These are phyloP conservation scores for Eupristina koningsbergeri DNA, from an alignment of 1,140 invertebrate genomes.

Conservation along the genomic window DNA sequence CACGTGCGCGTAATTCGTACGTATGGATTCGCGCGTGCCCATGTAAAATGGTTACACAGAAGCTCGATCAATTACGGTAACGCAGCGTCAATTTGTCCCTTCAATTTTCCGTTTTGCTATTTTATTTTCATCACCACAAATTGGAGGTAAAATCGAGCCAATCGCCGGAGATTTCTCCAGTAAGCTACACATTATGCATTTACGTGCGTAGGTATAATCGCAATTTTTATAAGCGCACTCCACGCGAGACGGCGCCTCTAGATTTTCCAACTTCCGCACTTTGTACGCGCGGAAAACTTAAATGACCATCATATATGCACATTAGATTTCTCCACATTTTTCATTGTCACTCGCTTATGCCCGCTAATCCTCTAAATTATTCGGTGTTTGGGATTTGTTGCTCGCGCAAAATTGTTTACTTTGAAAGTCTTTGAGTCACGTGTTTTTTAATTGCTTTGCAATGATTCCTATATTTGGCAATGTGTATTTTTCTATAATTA, in stretches of 20 bases:
- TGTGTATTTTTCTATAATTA: too few relatives aligned
- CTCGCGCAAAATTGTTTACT: too few relatives aligned
- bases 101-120: conserved; percentile 16
- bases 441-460: too few relatives aligned
- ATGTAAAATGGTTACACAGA: too few relatives aligned
- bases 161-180: background rate
- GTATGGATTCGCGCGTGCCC: background rate
- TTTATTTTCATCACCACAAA: conserved; percentile 28
- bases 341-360: background rate
- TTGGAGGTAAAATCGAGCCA: conserved; percentile 15
- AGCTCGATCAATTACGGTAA: background rate
- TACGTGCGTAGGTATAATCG: background rate
- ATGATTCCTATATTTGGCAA: too few relatives aligned
- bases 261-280: conserved; percentile 37
- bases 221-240: background rate
- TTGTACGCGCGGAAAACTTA: background rate
- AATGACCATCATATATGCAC: background rate
- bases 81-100: conserved; percentile 2
- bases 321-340: background rate
- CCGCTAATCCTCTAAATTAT: too few relatives aligned
- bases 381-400: too few relatives aligned
- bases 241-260: background rate
- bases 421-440: too few relatives aligned
- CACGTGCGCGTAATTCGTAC: background rate
- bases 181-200: background rate